Percentiles rank a stretch among this genome's conserved stretches.
These are phyloP conservation scores for Aphidius gifuensis DNA, from an alignment of 1,140 invertebrate genomes.

Conservation along the genomic window DNA sequence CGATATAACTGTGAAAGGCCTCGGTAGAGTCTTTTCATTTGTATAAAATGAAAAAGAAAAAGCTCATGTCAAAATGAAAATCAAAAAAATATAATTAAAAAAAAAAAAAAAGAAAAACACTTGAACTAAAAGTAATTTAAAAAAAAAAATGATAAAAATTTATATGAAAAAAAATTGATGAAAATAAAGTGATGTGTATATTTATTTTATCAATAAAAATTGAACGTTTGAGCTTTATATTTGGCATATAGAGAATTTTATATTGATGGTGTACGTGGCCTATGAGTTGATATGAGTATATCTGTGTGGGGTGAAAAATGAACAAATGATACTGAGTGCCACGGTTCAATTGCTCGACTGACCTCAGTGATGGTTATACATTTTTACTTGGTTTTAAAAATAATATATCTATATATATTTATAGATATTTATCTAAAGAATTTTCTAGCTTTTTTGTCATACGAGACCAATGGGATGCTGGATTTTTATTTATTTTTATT, in stretches of 20 bases:
- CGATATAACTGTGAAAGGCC: constrained; percentile 22
- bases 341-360: constrained; percentile 18
- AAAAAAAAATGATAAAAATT: background rate
- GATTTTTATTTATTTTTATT: too few species aligned
- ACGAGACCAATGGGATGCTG: too few species aligned
- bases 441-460: too few species aligned
- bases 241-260: constrained; percentile 29
- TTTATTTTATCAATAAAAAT: constrained; percentile 41
- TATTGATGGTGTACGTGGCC: background rate
- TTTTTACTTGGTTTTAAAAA: constrained; percentile 16
- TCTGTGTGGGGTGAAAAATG: constrained; percentile 1
- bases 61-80: background rate
- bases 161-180: constrained; percentile 5
- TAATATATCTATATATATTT: constrained; percentile 5
- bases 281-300: too few species aligned
- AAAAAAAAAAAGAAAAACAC: background rate
- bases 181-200: constrained; percentile 38
- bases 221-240: constrained; percentile 30
- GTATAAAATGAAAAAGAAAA: constrained; percentile 11
- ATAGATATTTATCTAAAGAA: background rate
- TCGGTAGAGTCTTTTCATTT: constrained; percentile 39
- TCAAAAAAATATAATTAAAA: background rate
- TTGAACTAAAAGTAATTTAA: background rate
- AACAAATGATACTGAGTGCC: constrained; percentile 12
- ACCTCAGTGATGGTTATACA: constrained; percentile 27